Base-by-base conservation (phyloP, 2,888 invertebrate species). In the Diarsia dahlii region DNA sequence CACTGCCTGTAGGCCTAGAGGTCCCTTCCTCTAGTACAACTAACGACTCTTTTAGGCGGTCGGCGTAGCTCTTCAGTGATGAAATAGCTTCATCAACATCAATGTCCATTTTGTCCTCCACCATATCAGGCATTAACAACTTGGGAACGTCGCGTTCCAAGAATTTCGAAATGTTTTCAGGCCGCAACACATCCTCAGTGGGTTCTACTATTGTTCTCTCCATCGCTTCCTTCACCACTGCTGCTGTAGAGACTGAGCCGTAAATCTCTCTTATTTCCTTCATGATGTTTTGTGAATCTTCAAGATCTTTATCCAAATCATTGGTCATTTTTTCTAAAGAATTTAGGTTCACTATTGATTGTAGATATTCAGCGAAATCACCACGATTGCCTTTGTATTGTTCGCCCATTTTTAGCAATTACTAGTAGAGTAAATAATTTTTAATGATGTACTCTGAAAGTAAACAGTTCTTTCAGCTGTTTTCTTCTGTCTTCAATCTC, bases 261-360 rank as follows among this genome's bases (percentile, higher is more conserved):
- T 95, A 94, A 83, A 95, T 91, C 13, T 89, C 85, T 84, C 92
- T 93, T 45, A 96, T 95, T 78, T 95, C 93, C 74, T 86, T 90
- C 95, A 96, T 93, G 50, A 93, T 89, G 60, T 87, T 90, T 81
- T 95, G 95, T 0, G 95, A 95, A 82, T 95, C 94, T 65, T 90
- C 91, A 46, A 96, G 89, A 81, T 96, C 95, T 74, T 90, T 89
- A 80, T 94, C 93, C 80, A 96, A 89, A 75, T 91, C 90, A 58
- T 91, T 90, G 18, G 95, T 95, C 85, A 96, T 93, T 88, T 90
- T 93, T 84, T 95, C 94, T 52, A 96, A 85, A 45, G 93, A 91
- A 78, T 94, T 91, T 67, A 95, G 81, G 82, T 93, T 93, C n/a
- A 93, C 90, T 76, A 93, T 87, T 1, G 94, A 92, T 72, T 93